Evolutionary conservation across 2,797 vertebrate species (phyloP), one percentile per base, ranked within the genome.

Genomic region (Helicolenus hilgendorfi): DNA sequence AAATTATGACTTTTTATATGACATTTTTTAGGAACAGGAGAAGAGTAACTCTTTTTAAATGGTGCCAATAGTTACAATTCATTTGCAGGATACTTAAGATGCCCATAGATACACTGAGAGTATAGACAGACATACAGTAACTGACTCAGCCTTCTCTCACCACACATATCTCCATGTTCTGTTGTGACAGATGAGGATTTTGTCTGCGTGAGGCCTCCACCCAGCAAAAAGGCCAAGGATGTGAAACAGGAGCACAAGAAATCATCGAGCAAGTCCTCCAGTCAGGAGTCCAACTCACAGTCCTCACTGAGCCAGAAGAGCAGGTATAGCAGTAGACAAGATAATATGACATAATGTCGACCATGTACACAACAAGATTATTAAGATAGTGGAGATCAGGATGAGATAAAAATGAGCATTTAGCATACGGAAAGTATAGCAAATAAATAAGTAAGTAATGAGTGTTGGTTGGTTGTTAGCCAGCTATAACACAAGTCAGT

Each of bases 121-220:
- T 63, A 20, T 64, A 13, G 22, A 56, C 5, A 27, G 60, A 63
- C 18, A 4, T 33, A n/a, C 18, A 0, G 15, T 11, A 41, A 41
- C 35, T 24, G 35, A 38, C 35, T 67, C 35, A 9, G 63, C 11
- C 33, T 70, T 20, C 2, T 56, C 11, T 72, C 29, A 74, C n/a
- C 31, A 73, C n/a, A 58, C 8, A 10, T 29, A 4, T 79, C 45
- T 58, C 33, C 4, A 1, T 83, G 11, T 20, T 72, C 3, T 79
- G 11, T 62, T 36, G 59, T 77, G 38, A 68, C 91, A 97, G 98
- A 98, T 95, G 98, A 98, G 70, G 98, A 99, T 90, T 99, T 99
- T 96, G 96, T 97, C 24, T 88, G 81, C 75, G 69, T 83, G 65
- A 96, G 93, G 79, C 94, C 92, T 84, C 97, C 98, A 49, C 97